Percentiles rank a stretch among this genome's conserved stretches.
These are phyloP conservation scores for Drosophila merina DNA, from an alignment of 2,888 invertebrate genomes.

Conservation along the genomic window DNA sequence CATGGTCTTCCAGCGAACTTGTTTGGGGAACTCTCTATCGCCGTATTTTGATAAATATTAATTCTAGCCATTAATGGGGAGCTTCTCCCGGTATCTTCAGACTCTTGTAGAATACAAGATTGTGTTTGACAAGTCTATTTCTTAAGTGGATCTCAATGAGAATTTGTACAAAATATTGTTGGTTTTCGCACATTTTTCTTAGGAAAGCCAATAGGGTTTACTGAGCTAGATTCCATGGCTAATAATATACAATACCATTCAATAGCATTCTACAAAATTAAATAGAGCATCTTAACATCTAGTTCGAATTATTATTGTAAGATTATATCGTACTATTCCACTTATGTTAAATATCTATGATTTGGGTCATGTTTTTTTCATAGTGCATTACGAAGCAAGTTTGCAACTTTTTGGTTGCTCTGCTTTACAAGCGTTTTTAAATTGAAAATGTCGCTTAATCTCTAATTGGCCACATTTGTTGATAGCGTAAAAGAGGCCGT, in stretches of 20 bases:
- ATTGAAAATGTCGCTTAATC: constrained; percentile 74
- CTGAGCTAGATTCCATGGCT: not conserved
- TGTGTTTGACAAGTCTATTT: constrained; percentile 1
- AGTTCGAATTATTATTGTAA: not conserved
- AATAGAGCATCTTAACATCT: not conserved
- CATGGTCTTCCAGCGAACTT: constrained; percentile 47
- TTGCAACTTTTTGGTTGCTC: constrained; percentile 38
- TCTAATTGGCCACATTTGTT: constrained; percentile 64
- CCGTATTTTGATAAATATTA: constrained; percentile 7
- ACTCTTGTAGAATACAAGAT: constrained; percentile 2
- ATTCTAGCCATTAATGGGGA: constrained; percentile 16
- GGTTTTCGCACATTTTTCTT: not conserved
- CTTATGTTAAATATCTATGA: not conserved
- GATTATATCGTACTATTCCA: not conserved
- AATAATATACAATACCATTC: not conserved
- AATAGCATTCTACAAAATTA: not conserved
- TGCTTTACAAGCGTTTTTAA: constrained; percentile 49
- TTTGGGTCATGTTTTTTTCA: not conserved
- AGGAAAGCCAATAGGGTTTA: not conserved
- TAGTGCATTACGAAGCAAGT: constrained; percentile 22
- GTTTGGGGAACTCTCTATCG: constrained; percentile 30
- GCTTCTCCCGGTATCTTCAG: not conserved
- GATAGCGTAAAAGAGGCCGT: constrained; percentile 49
- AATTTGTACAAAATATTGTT: not conserved
- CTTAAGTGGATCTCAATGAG: not conserved